phyloP scores from a whole-genome alignment of 1,140 invertebrate genomes.

The Zophobas morio region DNA sequence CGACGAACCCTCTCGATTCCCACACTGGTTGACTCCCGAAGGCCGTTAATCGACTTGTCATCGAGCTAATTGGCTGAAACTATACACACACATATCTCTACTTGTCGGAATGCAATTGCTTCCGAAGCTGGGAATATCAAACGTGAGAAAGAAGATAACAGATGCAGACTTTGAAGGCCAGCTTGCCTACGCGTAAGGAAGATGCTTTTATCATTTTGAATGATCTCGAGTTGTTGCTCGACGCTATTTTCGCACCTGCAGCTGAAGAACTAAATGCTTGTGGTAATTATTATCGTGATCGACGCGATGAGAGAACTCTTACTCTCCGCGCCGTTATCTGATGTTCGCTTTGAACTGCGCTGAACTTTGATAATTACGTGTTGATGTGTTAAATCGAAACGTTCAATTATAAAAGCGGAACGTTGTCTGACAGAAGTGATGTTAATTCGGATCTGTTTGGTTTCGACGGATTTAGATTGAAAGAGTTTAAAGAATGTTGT shows the following conservation, averaged over 20 bases:
- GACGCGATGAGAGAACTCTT: conserved; percentile 8
- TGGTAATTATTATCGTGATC: conserved; percentile 2
- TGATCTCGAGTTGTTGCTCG: neutral
- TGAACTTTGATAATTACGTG: conserved; percentile 39
- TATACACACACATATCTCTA: neutral
- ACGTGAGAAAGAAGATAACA: neutral
- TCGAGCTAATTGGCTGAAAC: neutral
- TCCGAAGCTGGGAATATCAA: neutral
- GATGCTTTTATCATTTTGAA: neutral
- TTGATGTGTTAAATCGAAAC: conserved; percentile 36
- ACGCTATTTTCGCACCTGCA: conserved; percentile 10
- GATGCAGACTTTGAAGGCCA: conserved; percentile 1
- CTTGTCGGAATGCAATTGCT: neutral
- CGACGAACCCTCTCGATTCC: neutral
- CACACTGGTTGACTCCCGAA: neutral
- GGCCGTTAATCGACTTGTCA: conserved; percentile 16
- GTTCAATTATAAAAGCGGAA: conserved; percentile 33
- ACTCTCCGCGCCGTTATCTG: neutral
- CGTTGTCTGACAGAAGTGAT: neutral
- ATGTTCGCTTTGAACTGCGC: conserved; percentile 16
- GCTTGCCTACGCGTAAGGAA: neutral
- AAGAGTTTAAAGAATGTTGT: neutral
- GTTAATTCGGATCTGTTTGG: conserved; percentile 7
- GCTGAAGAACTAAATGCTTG: neutral
- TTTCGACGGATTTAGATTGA: neutral